Evolutionary conservation across 1,140 invertebrate genomes (phyloP).

Genomic region (Ruditapes philippinarum): DNA sequence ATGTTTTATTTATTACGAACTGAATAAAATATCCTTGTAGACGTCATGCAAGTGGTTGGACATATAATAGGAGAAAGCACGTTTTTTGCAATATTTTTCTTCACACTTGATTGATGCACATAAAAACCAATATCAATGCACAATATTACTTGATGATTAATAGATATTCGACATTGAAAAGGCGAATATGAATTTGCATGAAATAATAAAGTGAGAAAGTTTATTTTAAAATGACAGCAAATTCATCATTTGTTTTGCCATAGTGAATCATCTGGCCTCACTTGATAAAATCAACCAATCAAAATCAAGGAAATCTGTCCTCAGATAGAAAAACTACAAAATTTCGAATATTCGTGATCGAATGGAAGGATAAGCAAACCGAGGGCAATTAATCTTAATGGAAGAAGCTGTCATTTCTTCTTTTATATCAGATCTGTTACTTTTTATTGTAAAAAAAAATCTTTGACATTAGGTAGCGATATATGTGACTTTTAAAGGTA

Average conservation of each 20-base stretch:
- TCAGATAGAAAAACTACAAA: conserved; percentile 31
- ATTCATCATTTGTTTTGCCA: conserved; percentile 47
- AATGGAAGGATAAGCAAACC: conserved; percentile 11
- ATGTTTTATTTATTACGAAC: not conserved
- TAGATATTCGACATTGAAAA: conserved; percentile 25
- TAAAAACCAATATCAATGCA: not conserved
- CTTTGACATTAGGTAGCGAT: conserved; percentile 48
- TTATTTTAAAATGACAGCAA: conserved; percentile 51
- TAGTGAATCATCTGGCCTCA: conserved; percentile 1
- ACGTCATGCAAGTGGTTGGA: too few species aligned
- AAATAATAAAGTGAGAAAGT: conserved; percentile 47
- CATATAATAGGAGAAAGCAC: too few species aligned
- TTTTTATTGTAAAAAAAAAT: conserved; percentile 58
- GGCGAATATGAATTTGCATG: conserved; percentile 29
- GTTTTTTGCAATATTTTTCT: too few species aligned
- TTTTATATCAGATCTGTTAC: conserved; percentile 49
- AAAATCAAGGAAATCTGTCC: not conserved
- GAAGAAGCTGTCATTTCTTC: conserved; percentile 51
- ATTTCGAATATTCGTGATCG: conserved; percentile 45
- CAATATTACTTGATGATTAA: not conserved
- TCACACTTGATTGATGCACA: too few species aligned
- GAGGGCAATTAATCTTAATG: conserved; percentile 34
- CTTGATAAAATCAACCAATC: conserved; percentile 18
- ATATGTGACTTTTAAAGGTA: conserved; percentile 52
- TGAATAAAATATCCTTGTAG: too few species aligned